Percentiles rank a stretch among this genome's conserved stretches.
Conservation (phyloP, 2,888 invertebrate genomes). For the Rhopalosiphum nymphaeae region DNA sequence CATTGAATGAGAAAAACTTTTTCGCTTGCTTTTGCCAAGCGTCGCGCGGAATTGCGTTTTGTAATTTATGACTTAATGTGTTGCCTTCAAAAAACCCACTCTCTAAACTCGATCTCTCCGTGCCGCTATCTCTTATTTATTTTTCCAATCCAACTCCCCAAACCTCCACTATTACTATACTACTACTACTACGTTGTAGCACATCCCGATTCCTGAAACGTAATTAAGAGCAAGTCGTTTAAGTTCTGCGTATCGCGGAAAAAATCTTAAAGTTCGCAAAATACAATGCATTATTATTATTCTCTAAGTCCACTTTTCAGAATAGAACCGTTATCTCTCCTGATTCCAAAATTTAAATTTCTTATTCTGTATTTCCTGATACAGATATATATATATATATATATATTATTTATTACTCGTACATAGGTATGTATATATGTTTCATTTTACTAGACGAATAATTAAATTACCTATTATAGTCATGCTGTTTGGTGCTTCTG, state of each 20-base stretch:
- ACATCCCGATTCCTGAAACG: constrained; percentile 54
- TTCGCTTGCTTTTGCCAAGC: constrained; percentile 64
- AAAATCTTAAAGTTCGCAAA: constrained; percentile 42
- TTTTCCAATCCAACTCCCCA: constrained; percentile 60
- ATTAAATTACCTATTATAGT: background rate
- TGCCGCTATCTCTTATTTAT: constrained; percentile 60
- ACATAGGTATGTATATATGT: background rate
- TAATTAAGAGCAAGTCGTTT: constrained; percentile 63
- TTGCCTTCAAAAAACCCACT: constrained; percentile 63
- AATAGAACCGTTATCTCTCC: constrained; percentile 43
- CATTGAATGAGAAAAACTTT: constrained; percentile 62
- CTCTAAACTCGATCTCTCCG: constrained; percentile 58
- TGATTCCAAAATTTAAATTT: constrained; percentile 22
- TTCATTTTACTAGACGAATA: background rate
- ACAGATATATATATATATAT: background rate
- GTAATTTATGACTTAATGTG: constrained; percentile 64
- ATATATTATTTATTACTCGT: background rate
- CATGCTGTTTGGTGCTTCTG: background rate
- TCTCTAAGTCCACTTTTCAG: constrained; percentile 5
- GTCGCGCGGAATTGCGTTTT: constrained; percentile 61
- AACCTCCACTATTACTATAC: constrained; percentile 24
- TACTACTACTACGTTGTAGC: constrained; percentile 22
- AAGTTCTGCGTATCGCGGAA: constrained; percentile 53
- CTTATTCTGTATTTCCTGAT: background rate
- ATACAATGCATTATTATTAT: constrained; percentile 34